Conservation (phyloP, 37 sponge, comb jelly and placozoan species). For the Beroe forskalii region DNA sequence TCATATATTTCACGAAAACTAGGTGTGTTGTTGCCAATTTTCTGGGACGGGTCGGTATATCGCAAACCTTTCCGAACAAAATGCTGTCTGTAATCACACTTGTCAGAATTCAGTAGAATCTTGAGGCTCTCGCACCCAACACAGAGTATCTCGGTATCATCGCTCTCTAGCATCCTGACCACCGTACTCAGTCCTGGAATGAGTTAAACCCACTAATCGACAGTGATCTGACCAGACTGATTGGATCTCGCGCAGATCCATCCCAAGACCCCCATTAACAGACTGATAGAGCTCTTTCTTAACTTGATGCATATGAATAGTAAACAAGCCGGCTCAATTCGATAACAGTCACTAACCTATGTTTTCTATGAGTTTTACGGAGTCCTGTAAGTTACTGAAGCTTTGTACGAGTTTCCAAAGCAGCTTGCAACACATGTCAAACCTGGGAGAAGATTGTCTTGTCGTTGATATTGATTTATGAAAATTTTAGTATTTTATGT, state of each 20-base stretch:
- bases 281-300: no score
- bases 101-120: slow-evolving; percentile 42
- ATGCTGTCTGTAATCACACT: slow-evolving; percentile 5
- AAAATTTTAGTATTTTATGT: no score
- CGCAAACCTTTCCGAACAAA: slow-evolving; percentile 37
- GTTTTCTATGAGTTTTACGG: slow-evolving; percentile 57
- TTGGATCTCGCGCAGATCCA: no score
- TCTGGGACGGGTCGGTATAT: no score
- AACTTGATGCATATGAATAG: not conserved
- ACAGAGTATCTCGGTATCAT: slow-evolving; percentile 27
- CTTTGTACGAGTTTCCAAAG: slow-evolving; percentile 59
- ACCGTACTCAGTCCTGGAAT: slow-evolving; percentile 37
- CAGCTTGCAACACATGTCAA: slow-evolving; percentile 46
- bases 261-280: no score
- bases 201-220: not conserved
- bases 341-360: not conserved
- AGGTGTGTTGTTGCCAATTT: no score
- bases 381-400: slow-evolving; percentile 40
- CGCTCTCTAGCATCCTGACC: slow-evolving; percentile 31
- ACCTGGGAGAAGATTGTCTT: no score
- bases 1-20: no score
- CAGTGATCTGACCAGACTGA: no score
- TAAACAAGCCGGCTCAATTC: not conserved
- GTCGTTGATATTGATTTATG: no score
- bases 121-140: slow-evolving; percentile 9